Evolutionary conservation across 2,888 invertebrate species (phyloP), one percentile per base, ranked within the genome.

Genomic region (Emmelina monodactyla): DNA sequence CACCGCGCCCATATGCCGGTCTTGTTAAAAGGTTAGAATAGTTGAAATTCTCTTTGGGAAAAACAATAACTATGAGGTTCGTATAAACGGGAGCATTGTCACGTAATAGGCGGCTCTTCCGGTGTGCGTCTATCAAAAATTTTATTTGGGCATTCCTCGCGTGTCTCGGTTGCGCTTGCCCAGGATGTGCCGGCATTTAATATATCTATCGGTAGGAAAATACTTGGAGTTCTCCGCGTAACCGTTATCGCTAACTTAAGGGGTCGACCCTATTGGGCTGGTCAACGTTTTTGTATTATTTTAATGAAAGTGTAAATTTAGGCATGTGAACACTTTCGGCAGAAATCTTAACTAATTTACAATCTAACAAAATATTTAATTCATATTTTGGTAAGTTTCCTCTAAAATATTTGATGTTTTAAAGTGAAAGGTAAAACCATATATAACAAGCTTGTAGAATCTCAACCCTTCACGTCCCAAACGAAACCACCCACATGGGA

Each of bases 41-140:
- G 67, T 58, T 48, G 34, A 56, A 64, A 76, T 73, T 47, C 66
- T 63, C 53, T 40, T 46, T 43, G 63, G 65, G 67, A 69, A 76
- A 73, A 78, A 78, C 76, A 76, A 73, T 72, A 62, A 69, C 69
- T 51, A 63, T 63, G 67, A 45, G 58, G 54, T 57, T 57, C 57
- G 54, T 58, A 58, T 61, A 62, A 66, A 68, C 66, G 60, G 62
- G 64, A 65, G 57, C 68, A 62, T 58, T 61, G 67, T 69, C 73
- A 72, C 75, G 76, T 75, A 76, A 76, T 76, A 72, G 70, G 58
- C 58, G 49, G 48, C 59, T 69, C 71, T 78, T 78, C 78, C 78
- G 78, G 72, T 75, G 72, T 73, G 58, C 65, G 68, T 73, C 66
- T 68, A 68, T 73, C 75, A 75, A 75, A 78, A 75, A 75, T 67